phyloP scores from a whole-genome alignment of 2,888 invertebrate genomes.

The Chirona hameri region DNA sequence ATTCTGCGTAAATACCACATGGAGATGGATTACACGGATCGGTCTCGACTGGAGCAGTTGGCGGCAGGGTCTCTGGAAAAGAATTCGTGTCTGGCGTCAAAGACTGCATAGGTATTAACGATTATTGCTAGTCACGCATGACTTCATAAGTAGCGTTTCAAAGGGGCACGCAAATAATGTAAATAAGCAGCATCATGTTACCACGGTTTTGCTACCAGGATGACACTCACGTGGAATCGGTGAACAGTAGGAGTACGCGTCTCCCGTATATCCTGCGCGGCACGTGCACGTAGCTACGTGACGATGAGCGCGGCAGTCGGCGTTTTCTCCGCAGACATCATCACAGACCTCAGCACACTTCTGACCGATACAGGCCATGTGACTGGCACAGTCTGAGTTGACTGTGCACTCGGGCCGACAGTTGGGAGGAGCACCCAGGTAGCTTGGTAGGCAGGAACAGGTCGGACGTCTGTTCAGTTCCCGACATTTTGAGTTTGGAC shows the following conservation, averaged over 20 bases:
- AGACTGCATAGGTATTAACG: no score
- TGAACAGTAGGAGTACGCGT: conserved; percentile 72
- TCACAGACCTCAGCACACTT: conserved; percentile 62
- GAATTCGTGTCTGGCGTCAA: no score
- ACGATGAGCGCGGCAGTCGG: conserved; percentile 68
- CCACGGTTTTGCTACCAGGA: no score
- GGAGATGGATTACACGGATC: conserved; percentile 75
- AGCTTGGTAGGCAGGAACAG: conserved; percentile 66
- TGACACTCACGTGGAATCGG: conserved; percentile 43
- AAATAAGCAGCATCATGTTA: no score
- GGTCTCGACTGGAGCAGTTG: conserved; percentile 39
- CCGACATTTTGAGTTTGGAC: conserved; percentile 77
- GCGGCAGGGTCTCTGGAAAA: conserved; percentile 50
- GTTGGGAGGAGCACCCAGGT: conserved; percentile 53
- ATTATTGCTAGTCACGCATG: no score
- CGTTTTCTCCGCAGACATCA: conserved; percentile 50
- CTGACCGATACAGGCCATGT: conserved; percentile 72
- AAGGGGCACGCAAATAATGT: no score
- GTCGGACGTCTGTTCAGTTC: conserved; percentile 63
- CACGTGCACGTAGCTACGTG: conserved; percentile 73
- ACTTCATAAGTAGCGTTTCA: no score
- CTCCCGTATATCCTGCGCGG: conserved; percentile 72
- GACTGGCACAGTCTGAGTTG: conserved; percentile 72
- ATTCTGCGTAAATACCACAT: conserved; percentile 78
- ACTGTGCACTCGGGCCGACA: conserved; percentile 74